phyloP scores from a whole-genome alignment of 2,888 invertebrate species.

The Harpagoxenus sublaevis region DNA sequence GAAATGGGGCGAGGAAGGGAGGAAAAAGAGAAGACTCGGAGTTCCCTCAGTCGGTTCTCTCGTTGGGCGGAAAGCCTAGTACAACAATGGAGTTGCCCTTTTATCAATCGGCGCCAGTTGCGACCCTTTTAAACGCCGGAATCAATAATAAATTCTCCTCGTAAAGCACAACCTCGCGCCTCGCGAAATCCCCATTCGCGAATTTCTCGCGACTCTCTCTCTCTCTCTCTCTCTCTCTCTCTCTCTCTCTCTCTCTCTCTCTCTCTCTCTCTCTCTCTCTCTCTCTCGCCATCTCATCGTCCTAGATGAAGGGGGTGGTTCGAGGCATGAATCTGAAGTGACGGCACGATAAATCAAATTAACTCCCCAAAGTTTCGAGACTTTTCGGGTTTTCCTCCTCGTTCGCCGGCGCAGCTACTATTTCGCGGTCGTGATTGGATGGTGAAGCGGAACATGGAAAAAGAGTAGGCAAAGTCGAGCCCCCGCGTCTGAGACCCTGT shows the following conservation, averaged over 20 bases:
- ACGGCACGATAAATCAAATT: slow-evolving; percentile 83
- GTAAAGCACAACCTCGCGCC: slow-evolving; percentile 47
- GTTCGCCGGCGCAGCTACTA: slow-evolving; percentile 17
- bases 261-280: slow-evolving; percentile 18
- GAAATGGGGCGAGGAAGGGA: not conserved
- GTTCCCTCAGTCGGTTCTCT: slow-evolving; percentile 34
- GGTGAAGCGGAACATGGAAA: slow-evolving; percentile 23
- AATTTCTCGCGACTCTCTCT: slow-evolving; percentile 20
- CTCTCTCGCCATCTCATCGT: slow-evolving; percentile 57
- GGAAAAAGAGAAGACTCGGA: not conserved
- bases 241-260: not conserved
- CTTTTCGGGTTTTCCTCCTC: slow-evolving; percentile 67
- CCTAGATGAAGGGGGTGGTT: slow-evolving; percentile 51
- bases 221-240: slow-evolving; percentile 18
- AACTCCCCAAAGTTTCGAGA: slow-evolving; percentile 81
- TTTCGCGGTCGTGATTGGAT: slow-evolving; percentile 53
- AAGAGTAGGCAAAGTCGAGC: not conserved
- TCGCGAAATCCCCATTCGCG: slow-evolving; percentile 25
- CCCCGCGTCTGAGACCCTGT: not conserved
- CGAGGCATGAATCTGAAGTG: slow-evolving; percentile 79
- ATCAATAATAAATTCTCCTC: slow-evolving; percentile 77
- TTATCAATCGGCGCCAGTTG: slow-evolving; percentile 77
- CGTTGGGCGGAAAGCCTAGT: slow-evolving; percentile 63
- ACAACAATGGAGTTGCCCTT: slow-evolving; percentile 60
- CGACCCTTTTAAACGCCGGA: slow-evolving; percentile 55